These are phyloP conservation scores for Tonatia bakeri DNA, from an alignment of 2,113 vertebrate species.

Conservation along the genomic window DNA sequence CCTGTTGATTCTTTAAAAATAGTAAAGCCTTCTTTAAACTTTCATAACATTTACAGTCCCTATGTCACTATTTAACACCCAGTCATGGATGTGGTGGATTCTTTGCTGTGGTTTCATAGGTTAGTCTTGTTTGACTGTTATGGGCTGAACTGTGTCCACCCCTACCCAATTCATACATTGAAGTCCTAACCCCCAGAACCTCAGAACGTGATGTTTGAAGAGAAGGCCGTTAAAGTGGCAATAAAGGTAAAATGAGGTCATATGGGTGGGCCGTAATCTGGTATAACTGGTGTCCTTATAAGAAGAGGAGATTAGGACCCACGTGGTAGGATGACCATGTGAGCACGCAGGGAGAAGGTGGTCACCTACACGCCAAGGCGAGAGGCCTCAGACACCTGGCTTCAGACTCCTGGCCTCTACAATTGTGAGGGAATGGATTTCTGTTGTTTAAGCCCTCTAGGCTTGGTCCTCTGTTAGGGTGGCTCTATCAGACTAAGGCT, in stretches of 20 bases:
- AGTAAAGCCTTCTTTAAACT: not conserved
- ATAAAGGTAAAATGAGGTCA: not conserved
- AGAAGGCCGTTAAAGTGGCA: not conserved
- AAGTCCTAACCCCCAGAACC: not conserved
- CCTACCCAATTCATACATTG: not conserved
- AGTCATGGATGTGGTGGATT: not conserved
- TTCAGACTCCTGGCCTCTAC: not conserved
- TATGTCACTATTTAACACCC: not conserved
- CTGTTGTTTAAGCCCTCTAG: not conserved
- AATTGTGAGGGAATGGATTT: not conserved
- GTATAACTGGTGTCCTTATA: not conserved
- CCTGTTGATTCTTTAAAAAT: not conserved
- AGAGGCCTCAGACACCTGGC: not conserved
- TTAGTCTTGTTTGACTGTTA: not conserved
- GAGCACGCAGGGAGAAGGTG: not conserved
- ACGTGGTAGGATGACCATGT: accelerated
- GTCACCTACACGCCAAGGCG: too few species aligned
- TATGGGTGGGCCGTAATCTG: not conserved
- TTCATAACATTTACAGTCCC: not conserved
- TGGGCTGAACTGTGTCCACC: not conserved
- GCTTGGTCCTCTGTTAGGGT: not conserved
- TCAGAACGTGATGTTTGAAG: not conserved
- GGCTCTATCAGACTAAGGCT: not conserved
- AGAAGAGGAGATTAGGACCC: not conserved
- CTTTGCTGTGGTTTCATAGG: not conserved